Evolutionary conservation across 2,113 vertebrate species (phyloP), one percentile per base, ranked within the genome.

Genomic region (Colius striatus): DNA sequence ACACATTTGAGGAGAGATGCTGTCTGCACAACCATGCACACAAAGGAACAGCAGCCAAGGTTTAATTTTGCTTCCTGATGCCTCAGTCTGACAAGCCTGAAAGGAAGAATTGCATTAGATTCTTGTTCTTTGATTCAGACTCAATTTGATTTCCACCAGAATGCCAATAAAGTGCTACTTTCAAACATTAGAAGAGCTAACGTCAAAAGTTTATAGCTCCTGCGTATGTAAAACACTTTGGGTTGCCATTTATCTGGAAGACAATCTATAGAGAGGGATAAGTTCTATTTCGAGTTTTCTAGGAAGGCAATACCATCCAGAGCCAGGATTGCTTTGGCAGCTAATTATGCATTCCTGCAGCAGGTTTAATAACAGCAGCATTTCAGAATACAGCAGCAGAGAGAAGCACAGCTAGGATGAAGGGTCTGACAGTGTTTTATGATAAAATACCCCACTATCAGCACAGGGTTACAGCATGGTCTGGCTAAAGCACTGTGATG

Each of bases 201-300:
- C 45, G 11, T 73, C 51, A 91, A 71, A 89, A 87, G 80, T 91
- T 94, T 63, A 53, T 66, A 91, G n/a, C 36, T 57, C 57, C 53
- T 26, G 18, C 2, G 26, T 55, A 95, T 25, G 75, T 71, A 92
- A 86, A 90, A 62, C 93, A 91, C 73, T 84, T 90, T 53, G 80
- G 92, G 94, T 90, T 90, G 73, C 55, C 84, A 79, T 63, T 79
- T 86, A 82, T 81, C 86, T 80, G 83, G 86, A 87, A 54, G 81
- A 29, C 36, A 61, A 36, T 43, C 63, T 25, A 80, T n/a, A 89
- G 68, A 79, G 41, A 95, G 43, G 89, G 84, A 21, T 54, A 89
- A 74, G 26, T 62, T 96, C 91, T 94, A 36, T 58, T 75, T 94
- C 48, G 32, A 43, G 72, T 85, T 97, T 94, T 95, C 87, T 88